phyloP scores from a whole-genome alignment of 1,140 invertebrate genomes.

The Calephelis virginiensis region DNA sequence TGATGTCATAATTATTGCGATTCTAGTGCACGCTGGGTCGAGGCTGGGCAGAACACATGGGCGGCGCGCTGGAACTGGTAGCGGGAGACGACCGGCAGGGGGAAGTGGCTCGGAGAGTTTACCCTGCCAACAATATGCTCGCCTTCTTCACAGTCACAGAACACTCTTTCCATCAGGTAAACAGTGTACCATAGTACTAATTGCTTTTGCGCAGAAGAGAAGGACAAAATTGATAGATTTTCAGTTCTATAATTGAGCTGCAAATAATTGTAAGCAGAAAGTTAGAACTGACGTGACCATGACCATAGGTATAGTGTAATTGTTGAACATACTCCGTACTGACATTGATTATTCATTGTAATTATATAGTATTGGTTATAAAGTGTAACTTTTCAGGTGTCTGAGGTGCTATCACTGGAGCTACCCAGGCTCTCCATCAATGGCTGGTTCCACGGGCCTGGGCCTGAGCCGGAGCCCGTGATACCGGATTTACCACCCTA shows the following conservation, averaged over 20 bases:
- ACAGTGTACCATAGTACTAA: neutral
- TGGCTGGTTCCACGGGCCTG: conserved; percentile 86
- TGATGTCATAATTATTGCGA: neutral
- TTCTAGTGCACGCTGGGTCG: conserved; percentile 17
- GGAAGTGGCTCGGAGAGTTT: conserved; percentile 75
- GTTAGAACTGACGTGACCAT: too few species aligned
- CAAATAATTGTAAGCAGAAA: too few species aligned
- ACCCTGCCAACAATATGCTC: conserved; percentile 84
- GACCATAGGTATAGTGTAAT: too few species aligned
- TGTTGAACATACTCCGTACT: neutral
- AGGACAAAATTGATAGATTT: too few species aligned
- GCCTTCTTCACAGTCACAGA: conserved; percentile 84
- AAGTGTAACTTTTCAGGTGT: conserved; percentile 71
- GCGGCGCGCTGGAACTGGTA: conserved; percentile 84
- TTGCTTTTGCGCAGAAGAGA: too few species aligned
- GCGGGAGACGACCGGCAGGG: conserved; percentile 77
- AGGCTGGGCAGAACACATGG: conserved; percentile 81
- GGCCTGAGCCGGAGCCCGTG: conserved; percentile 32
- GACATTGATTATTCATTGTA: neutral
- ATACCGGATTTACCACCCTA: conserved; percentile 26
- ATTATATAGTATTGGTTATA: neutral
- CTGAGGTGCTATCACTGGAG: conserved; percentile 82
- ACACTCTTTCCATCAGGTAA: conserved; percentile 60
- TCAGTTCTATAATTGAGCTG: too few species aligned
- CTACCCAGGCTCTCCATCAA: conserved; percentile 84